These are phyloP conservation scores for Lethrus apterus DNA, from an alignment of 1,140 invertebrate species.

Conservation along the genomic window DNA sequence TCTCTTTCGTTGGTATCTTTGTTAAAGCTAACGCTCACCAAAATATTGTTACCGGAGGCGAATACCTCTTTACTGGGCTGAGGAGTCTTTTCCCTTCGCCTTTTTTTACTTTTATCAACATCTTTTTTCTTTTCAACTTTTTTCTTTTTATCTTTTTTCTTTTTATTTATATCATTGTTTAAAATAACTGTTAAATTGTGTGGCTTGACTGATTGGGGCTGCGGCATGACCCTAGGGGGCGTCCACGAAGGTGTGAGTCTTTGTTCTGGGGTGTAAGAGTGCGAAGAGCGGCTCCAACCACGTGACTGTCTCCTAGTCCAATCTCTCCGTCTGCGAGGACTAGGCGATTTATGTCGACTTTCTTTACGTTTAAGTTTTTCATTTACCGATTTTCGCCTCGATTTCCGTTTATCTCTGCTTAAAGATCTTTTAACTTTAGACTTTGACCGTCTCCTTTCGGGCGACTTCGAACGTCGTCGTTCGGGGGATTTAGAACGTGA, in stretches of 20 bases:
- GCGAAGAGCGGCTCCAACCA: slow-evolving; percentile 39
- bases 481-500: too few species aligned
- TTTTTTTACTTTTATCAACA: slow-evolving; percentile 36
- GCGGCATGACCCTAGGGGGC: slow-evolving; percentile 40
- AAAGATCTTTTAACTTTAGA: slow-evolving; percentile 40
- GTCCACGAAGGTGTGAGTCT: slow-evolving; percentile 40
- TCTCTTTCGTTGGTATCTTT: slow-evolving; percentile 53
- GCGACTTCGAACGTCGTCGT: slow-evolving; percentile 27
- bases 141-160: slow-evolving; percentile 48
- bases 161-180: slow-evolving; percentile 50
- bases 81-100: slow-evolving; percentile 47
- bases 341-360: slow-evolving; percentile 32
- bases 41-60: slow-evolving; percentile 83
- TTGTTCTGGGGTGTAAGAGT: slow-evolving; percentile 35
- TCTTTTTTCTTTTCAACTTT: slow-evolving; percentile 41
- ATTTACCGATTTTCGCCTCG: neutral
- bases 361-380: slow-evolving; percentile 15
- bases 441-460: slow-evolving; percentile 31
- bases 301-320: slow-evolving; percentile 22
- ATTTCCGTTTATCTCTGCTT: slow-evolving; percentile 26
- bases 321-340: slow-evolving; percentile 19
- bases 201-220: slow-evolving; percentile 31
- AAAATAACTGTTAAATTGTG: slow-evolving; percentile 47
- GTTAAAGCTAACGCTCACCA: slow-evolving; percentile 86
- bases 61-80: slow-evolving; percentile 81